Base-by-base conservation (phyloP, 2,888 invertebrate genomes). In the Drosophila demipolita region DNA sequence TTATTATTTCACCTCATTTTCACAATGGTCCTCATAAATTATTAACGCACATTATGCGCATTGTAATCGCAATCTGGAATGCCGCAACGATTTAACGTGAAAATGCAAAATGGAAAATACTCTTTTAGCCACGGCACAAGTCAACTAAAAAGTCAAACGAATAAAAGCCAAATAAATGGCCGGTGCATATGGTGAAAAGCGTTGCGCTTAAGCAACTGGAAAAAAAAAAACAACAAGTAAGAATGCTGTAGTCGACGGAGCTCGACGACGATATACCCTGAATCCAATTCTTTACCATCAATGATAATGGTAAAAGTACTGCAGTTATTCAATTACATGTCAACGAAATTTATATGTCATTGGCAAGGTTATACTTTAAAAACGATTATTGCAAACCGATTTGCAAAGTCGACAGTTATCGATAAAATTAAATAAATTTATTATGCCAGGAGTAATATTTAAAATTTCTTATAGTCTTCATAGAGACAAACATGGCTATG, bases 131-230 rank as follows among this genome's bases (percentile, higher is more conserved):
- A 40, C 26, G 48, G 32, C n/a, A 8, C 29, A 49, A 53, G 36
- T 29, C 26, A 42, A 67, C 66, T 32, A 59, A 54, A 26, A 66
- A 49, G 35, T 3, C 35, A 50, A 36, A 71, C 68, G 55, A 45
- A 45, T 15, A 70, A 80, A 79, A 76, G 75, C 64, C 70, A 70
- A 80, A 80, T 72, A 76, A 76, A 78, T 85, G 69, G 67, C 65
- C 50, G 45, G 36, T 65, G 66, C 53, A 66, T 69, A 78, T 71
- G 83, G 67, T 75, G 69, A 50, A 65, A 68, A 73, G 66, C 74
- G 55, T 20, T 58, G 57, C 62, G 66, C 48, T 78, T 62, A 61
- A 82, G 60, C 62, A 75, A 66, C 69, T 72, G 57, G n/a, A 4
- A 33, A 9, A 33, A 38, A 40, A n/a, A 4, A 3, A 42, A 26